Evolutionary conservation across 2,113 vertebrate genomes (phyloP), one percentile per base, ranked within the genome.

Genomic region (Glareola pratincola): DNA sequence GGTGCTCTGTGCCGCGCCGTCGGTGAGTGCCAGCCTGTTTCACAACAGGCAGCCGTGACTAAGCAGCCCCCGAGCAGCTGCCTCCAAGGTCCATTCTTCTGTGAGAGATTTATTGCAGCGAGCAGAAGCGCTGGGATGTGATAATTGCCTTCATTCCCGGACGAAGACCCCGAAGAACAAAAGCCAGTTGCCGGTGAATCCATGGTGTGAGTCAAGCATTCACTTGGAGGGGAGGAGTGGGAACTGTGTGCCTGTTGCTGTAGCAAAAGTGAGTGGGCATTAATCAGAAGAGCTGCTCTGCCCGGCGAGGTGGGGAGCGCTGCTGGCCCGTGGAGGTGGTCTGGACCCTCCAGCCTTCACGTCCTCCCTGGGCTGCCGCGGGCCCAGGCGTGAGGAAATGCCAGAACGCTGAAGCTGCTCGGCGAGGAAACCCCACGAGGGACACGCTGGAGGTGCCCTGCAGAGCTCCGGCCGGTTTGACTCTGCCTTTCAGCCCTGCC

Each of bases 111-210:
- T 97, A 98, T 51, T 84, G 93, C 94, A 3, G 23, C 5, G 14
- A 90, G 89, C 79, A 90, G 85, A 94, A 94, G 91, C 36, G 2
- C 86, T 64, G 88, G 82, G 95, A 86, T 92, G 86, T 27, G 90
- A 32, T 88, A 96, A 97, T 72, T 73, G 91, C 88, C 91, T 87
- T 81, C 88, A 51, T 96, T 96, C 95, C 57, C 85, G 51, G 95
- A 90, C 76, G 0, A 80, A 92, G 90, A 76, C 79, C 79, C 95
- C 26, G 51, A 21, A 22, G 63, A 92, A 98, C 97, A 98, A 98
- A 96, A 96, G 94, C 39, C 91, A 89, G 94, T 97, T 97, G 95
- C 96, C 94, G 6, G 72, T 68, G 82, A 93, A 78, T 94, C 93
- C 91, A 8, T 76, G 88, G 82, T 45, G 91, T 74, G 95, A 96